Conservation (phyloP, 2,888 invertebrate genomes). For the Epirrhoe alternata region DNA sequence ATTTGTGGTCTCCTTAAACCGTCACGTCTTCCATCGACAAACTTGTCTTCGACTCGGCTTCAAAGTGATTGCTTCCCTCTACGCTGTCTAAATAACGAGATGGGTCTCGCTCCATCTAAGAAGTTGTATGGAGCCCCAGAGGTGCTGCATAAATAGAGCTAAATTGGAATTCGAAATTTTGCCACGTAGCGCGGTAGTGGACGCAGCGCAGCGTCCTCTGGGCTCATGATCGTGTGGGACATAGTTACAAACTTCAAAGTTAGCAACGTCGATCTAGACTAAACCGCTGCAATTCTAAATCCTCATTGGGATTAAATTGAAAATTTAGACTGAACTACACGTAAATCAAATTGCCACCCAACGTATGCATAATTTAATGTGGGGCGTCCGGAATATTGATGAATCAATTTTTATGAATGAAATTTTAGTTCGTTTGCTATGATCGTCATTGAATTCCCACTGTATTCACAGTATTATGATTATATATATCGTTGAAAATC, state of each 20-base stretch:
- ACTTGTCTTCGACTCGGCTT: conserved; percentile 29
- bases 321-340: conserved; percentile 62
- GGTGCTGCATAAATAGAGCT: conserved; percentile 72
- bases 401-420: conserved; percentile 38
- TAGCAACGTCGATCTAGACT: conserved; percentile 67
- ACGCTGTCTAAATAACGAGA: conserved; percentile 40
- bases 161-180: conserved; percentile 70
- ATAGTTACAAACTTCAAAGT: conserved; percentile 76
- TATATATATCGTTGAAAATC: background rate
- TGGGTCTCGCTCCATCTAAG: conserved; percentile 28
- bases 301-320: conserved; percentile 71
- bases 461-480: background rate
- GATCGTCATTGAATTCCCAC: conserved; percentile 4
- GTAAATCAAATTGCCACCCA: conserved; percentile 60
- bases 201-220: conserved; percentile 62
- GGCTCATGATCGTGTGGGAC: conserved; percentile 52
- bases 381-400: conserved; percentile 43
- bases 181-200: conserved; percentile 57
- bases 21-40: conserved; percentile 31
- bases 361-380: conserved; percentile 44
- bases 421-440: conserved; percentile 27
- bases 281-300: conserved; percentile 63
- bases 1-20: conserved; percentile 28
- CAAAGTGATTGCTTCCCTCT: conserved; percentile 41
- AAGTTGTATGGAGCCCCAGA: conserved; percentile 52